phyloP scores from a whole-genome alignment of 2,797 vertebrate species.

The Sciurus carolinensis region DNA sequence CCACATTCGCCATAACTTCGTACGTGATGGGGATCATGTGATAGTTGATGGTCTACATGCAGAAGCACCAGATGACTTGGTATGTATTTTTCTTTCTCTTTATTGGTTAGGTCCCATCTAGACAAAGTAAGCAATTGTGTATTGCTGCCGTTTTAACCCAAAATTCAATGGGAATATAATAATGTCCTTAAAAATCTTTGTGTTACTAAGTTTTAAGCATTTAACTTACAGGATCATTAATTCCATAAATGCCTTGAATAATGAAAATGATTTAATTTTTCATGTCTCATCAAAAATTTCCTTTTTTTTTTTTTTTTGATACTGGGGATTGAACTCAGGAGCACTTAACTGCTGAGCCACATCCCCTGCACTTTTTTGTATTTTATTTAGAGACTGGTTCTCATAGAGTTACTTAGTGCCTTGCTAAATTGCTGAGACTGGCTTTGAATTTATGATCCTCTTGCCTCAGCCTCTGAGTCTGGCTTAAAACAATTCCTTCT shows the following conservation, averaged over 20 bases:
- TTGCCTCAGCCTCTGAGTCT: no score
- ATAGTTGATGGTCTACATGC: slow-evolving; percentile 94
- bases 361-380: no score
- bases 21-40: slow-evolving; percentile 92
- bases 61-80: slow-evolving; percentile 95
- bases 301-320: no score
- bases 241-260: slow-evolving; percentile 19
- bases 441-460: no score
- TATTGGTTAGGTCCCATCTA: slow-evolving; percentile 76
- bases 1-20: slow-evolving; percentile 93
- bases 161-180: not conserved
- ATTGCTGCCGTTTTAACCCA: not conserved
- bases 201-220: not conserved
- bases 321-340: no score
- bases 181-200: not conserved
- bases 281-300: not conserved
- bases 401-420: no score
- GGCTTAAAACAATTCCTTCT: no score
- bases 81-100: slow-evolving; percentile 82
- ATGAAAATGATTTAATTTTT: not conserved
- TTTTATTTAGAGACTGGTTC: no score
- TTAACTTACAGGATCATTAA: not conserved
- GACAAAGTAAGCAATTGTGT: not conserved
- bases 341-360: no score
- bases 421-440: no score